phyloP scores from a whole-genome alignment of 1,140 invertebrate species.

The Gryon sp. region DNA sequence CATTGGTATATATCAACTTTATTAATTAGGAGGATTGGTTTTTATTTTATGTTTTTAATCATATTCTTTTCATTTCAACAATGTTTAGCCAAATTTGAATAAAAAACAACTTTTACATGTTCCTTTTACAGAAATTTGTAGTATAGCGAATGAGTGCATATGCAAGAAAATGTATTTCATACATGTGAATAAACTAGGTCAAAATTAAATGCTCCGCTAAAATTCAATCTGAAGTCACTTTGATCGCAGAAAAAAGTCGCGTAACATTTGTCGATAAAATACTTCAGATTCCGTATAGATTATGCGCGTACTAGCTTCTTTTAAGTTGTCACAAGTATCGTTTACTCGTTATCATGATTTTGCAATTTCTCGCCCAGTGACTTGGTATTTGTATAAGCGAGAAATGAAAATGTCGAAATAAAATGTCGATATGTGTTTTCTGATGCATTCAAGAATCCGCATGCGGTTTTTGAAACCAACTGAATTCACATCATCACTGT shows the following conservation, averaged over 20 bases:
- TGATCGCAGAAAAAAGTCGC: constrained; percentile 48
- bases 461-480: constrained; percentile 40
- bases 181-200: constrained; percentile 34
- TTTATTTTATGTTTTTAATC: too few species aligned
- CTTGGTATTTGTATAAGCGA: constrained; percentile 27
- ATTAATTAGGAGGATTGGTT: too few species aligned
- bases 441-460: constrained; percentile 5
- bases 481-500: constrained; percentile 7
- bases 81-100: too few species aligned
- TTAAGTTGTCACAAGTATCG: constrained; percentile 22
- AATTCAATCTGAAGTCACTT: constrained; percentile 67
- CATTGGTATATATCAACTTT: too few species aligned
- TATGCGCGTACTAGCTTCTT: constrained; percentile 12
- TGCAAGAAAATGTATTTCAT: constrained; percentile 13
- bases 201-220: constrained; percentile 70
- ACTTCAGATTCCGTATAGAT: constrained; percentile 30
- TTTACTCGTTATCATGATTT: constrained; percentile 27
- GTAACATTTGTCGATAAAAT: constrained; percentile 38
- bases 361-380: constrained; percentile 18
- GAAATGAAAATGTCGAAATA: constrained; percentile 50
- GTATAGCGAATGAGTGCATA: too few species aligned
- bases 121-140: too few species aligned
- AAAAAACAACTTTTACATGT: too few species aligned
- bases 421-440: constrained; percentile 31
- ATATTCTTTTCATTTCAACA: too few species aligned